phyloP scores from a whole-genome alignment of 2,113 vertebrate species.

The Trematomus loennbergii region DNA sequence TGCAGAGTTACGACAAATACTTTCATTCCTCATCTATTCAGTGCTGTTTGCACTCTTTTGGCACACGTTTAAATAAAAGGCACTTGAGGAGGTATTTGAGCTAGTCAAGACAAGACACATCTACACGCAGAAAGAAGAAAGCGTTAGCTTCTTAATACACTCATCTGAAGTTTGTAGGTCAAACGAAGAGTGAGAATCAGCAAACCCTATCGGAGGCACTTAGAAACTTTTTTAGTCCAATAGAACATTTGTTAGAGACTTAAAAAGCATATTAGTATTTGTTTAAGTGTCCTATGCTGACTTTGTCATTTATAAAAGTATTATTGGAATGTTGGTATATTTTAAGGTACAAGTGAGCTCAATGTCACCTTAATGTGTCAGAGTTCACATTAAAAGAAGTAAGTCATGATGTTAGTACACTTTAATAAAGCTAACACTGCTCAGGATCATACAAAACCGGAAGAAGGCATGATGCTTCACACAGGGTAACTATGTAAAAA shows the following conservation, averaged over 20 bases:
- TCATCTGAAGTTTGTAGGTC: conserved; percentile 50
- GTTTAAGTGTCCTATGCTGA: conserved; percentile 5
- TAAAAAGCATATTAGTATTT: not conserved
- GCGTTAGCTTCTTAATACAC: conserved; percentile 34
- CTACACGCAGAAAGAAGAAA: conserved; percentile 5
- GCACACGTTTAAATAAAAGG: conserved; percentile 68
- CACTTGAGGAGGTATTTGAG: conserved; percentile 64
- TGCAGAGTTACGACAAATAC: conserved; percentile 74
- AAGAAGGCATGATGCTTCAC: conserved; percentile 25
- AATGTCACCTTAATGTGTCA: conserved; percentile 25
- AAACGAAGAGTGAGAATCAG: conserved; percentile 17
- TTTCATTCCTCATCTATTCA: conserved; percentile 73
- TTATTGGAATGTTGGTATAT: not conserved
- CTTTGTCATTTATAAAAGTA: not conserved
- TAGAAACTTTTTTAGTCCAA: not conserved
- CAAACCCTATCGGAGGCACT: conserved; percentile 10
- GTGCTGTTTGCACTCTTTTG: conserved; percentile 61
- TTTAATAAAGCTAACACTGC: not conserved
- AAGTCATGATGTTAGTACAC: conserved; percentile 3
- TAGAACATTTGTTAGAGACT: not conserved
- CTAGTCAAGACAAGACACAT: conserved; percentile 71
- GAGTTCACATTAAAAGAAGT: conserved; percentile 16
- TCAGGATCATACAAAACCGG: conserved; percentile 16
- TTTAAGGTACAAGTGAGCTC: conserved; percentile 20
- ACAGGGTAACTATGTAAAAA: conserved; percentile 13